phyloP scores from a whole-genome alignment of 1,140 invertebrate genomes.

The Anastrepha obliqua region DNA sequence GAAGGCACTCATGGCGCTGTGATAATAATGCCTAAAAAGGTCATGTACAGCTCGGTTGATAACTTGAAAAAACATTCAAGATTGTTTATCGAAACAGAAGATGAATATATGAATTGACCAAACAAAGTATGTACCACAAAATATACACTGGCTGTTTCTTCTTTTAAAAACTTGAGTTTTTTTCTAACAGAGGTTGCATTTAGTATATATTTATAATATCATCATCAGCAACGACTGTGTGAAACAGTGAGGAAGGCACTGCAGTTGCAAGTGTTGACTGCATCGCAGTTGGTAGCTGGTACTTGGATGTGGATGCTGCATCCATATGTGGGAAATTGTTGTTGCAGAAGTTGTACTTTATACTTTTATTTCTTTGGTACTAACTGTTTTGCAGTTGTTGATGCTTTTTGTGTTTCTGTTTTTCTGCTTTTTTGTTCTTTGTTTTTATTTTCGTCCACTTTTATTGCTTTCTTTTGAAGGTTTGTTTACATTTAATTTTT shows the following conservation, averaged over 20 bases:
- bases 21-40: too few species aligned
- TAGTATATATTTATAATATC: too few species aligned
- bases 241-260: background rate
- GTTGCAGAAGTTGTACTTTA: background rate
- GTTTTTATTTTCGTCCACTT: background rate
- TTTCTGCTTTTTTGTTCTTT: background rate
- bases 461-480: background rate
- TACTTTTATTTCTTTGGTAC: background rate
- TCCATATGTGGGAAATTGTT: background rate
- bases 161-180: too few species aligned
- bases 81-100: too few species aligned
- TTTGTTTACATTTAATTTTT: constrained; percentile 40
- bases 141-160: too few species aligned
- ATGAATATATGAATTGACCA: too few species aligned
- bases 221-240: background rate
- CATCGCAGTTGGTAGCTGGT: too few species aligned
- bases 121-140: too few species aligned
- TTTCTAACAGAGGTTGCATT: too few species aligned
- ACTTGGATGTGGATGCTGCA: background rate
- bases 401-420: background rate
- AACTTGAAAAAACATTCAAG: too few species aligned
- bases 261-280: constrained; percentile 3
- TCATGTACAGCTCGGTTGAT: too few species aligned
- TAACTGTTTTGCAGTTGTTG: background rate
- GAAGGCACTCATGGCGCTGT: too few species aligned